A percentile compares a stretch with the other conserved stretches of the same genome.
These are phyloP conservation scores for Saccopteryx bilineata DNA, from an alignment of 2,113 vertebrate species.

Conservation along the genomic window DNA sequence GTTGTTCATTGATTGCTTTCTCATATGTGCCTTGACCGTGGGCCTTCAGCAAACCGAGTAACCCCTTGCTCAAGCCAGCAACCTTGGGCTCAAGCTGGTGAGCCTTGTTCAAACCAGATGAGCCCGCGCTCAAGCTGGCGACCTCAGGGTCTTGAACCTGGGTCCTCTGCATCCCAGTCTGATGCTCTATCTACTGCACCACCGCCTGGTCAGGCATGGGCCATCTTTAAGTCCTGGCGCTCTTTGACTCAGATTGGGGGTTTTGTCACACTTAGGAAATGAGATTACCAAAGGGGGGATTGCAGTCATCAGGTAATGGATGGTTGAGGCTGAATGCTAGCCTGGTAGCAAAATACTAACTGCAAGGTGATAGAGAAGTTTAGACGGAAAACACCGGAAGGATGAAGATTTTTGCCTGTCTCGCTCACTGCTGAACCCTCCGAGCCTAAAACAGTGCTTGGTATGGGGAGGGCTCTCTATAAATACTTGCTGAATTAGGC, in stretches of 20 bases:
- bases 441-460: neutral
- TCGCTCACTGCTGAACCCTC: neutral
- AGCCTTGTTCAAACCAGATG: too few relatives aligned
- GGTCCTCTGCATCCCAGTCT: too few relatives aligned
- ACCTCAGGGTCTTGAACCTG: too few relatives aligned
- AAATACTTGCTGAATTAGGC: neutral
- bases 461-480: neutral
- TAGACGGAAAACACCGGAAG: neutral
- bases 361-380: neutral
- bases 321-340: neutral
- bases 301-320: neutral
- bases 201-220: neutral
- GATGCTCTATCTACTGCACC: too few relatives aligned
- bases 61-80: too few relatives aligned
- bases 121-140: too few relatives aligned
- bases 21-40: too few relatives aligned
- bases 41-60: too few relatives aligned
- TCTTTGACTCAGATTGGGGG: neutral
- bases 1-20: too few relatives aligned
- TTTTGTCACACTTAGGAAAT: slow-evolving; percentile 16
- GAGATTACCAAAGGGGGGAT: neutral
- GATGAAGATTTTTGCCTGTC: neutral
- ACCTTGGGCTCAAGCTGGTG: too few relatives aligned
- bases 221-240: slow-evolving; percentile 1
- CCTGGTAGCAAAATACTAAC: slow-evolving; percentile 6